Percentiles rank a stretch among this genome's conserved stretches.
Evolutionary conservation across 2,888 invertebrate species (phyloP).

Genomic region (Coecobrya sp.): DNA sequence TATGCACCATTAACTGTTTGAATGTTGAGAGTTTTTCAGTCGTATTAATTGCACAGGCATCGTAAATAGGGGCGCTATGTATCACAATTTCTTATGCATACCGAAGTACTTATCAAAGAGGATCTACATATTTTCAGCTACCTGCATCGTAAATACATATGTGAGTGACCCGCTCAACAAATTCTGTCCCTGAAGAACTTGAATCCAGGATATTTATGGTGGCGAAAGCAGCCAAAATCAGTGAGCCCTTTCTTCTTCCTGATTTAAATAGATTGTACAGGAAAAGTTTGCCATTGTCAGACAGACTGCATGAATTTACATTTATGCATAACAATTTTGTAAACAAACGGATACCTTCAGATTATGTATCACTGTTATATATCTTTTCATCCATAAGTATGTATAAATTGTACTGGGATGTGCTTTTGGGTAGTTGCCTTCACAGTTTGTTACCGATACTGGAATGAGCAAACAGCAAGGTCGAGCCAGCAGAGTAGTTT

Average conservation of each 20-base stretch:
- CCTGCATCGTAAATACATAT: too few species aligned
- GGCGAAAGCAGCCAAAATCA: conserved; percentile 12
- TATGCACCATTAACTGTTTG: too few species aligned
- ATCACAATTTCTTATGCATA: too few species aligned
- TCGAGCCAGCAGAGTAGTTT: not conserved
- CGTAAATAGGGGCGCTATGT: too few species aligned
- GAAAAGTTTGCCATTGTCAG: conserved; percentile 8
- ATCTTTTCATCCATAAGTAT: not conserved
- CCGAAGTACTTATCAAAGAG: too few species aligned
- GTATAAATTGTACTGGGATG: conserved; percentile 31
- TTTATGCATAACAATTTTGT: conserved; percentile 60
- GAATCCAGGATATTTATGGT: not conserved
- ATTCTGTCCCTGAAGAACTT: not conserved
- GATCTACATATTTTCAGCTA: too few species aligned
- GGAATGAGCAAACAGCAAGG: conserved; percentile 34
- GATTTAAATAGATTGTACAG: not conserved
- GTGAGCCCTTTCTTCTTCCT: conserved; percentile 9
- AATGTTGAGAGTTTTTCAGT: too few species aligned
- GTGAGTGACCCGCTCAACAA: not conserved
- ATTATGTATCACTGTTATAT: not conserved
- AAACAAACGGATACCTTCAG: not conserved
- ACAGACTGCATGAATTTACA: conserved; percentile 60
- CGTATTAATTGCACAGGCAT: too few species aligned
- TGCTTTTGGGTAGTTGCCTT: conserved; percentile 2
- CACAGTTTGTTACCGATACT: conserved; percentile 10